Conservation (phyloP, 2,888 invertebrate species). For the Eucera pruinosa region DNA sequence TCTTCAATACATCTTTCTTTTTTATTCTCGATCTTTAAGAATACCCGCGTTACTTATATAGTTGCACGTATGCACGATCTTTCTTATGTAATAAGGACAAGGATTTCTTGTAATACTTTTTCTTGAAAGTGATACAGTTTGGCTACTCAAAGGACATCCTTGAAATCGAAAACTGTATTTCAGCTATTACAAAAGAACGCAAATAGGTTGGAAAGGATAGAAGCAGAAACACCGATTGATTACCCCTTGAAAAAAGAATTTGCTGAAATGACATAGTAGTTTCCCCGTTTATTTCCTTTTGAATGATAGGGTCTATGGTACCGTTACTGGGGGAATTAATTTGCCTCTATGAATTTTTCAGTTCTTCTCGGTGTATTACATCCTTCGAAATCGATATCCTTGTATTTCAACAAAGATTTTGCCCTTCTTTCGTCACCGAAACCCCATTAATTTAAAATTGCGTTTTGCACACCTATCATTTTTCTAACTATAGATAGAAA, state of each 20-base stretch:
- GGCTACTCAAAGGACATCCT: no score
- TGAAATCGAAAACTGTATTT: slow-evolving; percentile 48
- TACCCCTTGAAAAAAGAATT: slow-evolving; percentile 58
- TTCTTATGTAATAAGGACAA: no score
- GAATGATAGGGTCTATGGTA: slow-evolving; percentile 64
- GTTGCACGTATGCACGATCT: no score
- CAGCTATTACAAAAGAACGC: slow-evolving; percentile 58
- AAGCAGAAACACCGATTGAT: slow-evolving; percentile 32
- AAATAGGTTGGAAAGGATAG: slow-evolving; percentile 33
- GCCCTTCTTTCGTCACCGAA: slow-evolving; percentile 61
- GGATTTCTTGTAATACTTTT: no score
- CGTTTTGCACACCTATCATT: slow-evolving; percentile 53
- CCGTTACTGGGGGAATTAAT: slow-evolving; percentile 75
- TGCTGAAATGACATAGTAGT: slow-evolving; percentile 74
- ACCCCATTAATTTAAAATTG: slow-evolving; percentile 54
- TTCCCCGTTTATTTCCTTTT: slow-evolving; percentile 42
- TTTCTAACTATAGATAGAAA: slow-evolving; percentile 34
- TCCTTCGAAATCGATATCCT: slow-evolving; percentile 29
- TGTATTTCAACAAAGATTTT: slow-evolving; percentile 30
- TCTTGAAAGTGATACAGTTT: no score
- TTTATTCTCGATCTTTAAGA: no score
- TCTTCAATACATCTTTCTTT: no score
- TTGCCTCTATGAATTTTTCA: slow-evolving; percentile 66
- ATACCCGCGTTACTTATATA: no score
- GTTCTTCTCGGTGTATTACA: slow-evolving; percentile 39